These are phyloP conservation scores for Halichoeres trimaculatus DNA, from an alignment of 2,113 vertebrate genomes.

Conservation along the genomic window DNA sequence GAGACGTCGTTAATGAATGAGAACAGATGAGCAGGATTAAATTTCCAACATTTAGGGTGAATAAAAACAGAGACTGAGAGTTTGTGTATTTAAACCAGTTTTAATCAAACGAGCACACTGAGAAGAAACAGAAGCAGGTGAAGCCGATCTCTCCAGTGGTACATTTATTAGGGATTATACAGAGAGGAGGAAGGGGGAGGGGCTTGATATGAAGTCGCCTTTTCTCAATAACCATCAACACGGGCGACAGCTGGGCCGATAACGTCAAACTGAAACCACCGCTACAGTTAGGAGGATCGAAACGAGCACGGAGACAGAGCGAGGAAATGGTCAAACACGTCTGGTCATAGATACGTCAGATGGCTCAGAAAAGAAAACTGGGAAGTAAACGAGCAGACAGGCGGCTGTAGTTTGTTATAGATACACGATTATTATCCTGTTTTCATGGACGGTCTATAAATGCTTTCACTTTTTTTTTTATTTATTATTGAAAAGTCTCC, in stretches of 20 bases:
- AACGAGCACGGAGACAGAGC: slow-evolving; percentile 14
- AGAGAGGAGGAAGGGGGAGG: neutral
- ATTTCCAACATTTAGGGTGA: too few species aligned
- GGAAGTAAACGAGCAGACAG: slow-evolving; percentile 12
- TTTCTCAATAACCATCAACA: slow-evolving; percentile 15
- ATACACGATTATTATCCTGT: slow-evolving; percentile 25
- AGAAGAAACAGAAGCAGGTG: slow-evolving; percentile 62
- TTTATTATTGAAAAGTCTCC: slow-evolving; percentile 50
- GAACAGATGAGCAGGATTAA: too few species aligned
- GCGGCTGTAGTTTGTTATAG: neutral
- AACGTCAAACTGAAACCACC: slow-evolving; percentile 19
- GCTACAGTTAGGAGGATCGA: slow-evolving; percentile 25
- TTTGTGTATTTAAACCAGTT: slow-evolving; percentile 57
- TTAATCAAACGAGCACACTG: slow-evolving; percentile 78
- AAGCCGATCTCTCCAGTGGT: slow-evolving; percentile 60
- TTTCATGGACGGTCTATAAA: slow-evolving; percentile 53
- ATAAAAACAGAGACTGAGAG: slow-evolving; percentile 24
- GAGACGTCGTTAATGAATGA: too few species aligned
- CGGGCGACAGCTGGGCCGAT: slow-evolving; percentile 19
- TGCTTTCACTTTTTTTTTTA: slow-evolving; percentile 36
- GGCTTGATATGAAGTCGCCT: slow-evolving; percentile 33
- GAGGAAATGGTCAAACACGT: slow-evolving; percentile 27
- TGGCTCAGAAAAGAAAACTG: slow-evolving; percentile 6
- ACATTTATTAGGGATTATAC: slow-evolving; percentile 67
- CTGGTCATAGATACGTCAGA: slow-evolving; percentile 20